Conservation (phyloP, 1,140 invertebrate genomes). For the Lethocerus indicus region DNA sequence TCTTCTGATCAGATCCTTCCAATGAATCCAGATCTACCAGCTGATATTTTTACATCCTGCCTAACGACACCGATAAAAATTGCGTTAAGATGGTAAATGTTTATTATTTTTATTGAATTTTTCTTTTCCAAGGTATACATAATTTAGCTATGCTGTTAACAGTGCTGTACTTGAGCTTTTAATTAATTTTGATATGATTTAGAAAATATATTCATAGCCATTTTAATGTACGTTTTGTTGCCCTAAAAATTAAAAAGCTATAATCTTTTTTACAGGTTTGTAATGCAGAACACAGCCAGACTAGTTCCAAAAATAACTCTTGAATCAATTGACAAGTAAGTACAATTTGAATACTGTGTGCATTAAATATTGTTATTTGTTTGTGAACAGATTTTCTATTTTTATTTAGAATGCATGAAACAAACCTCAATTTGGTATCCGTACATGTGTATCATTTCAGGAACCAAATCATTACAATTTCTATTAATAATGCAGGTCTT, state of each 20-base stretch:
- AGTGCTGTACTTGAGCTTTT: too few species aligned
- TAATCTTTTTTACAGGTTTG: slow-evolving; percentile 40
- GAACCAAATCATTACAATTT: too few species aligned
- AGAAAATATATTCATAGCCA: too few species aligned
- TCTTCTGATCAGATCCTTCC: slow-evolving; percentile 80
- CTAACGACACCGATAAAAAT: slow-evolving; percentile 97
- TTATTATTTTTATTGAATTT: neutral
- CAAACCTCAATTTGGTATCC: too few species aligned
- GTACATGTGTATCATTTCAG: too few species aligned
- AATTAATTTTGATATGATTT: too few species aligned
- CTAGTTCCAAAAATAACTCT: slow-evolving; percentile 61
- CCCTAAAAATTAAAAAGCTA: neutral
- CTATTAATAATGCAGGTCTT: too few species aligned
- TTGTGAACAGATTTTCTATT: neutral
- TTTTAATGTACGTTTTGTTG: neutral
- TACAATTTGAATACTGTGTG: slow-evolving; percentile 12
- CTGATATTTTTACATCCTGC: slow-evolving; percentile 95
- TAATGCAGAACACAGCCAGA: slow-evolving; percentile 67
- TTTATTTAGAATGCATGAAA: too few species aligned
- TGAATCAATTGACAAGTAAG: slow-evolving; percentile 80
- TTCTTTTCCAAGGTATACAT: slow-evolving; percentile 4
- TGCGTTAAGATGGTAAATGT: slow-evolving; percentile 69
- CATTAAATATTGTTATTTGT: neutral
- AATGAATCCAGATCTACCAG: slow-evolving; percentile 96
- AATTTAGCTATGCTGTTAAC: too few species aligned